phyloP scores from a whole-genome alignment of 2,797 vertebrate species.

The Ptychadena robeensis region DNA sequence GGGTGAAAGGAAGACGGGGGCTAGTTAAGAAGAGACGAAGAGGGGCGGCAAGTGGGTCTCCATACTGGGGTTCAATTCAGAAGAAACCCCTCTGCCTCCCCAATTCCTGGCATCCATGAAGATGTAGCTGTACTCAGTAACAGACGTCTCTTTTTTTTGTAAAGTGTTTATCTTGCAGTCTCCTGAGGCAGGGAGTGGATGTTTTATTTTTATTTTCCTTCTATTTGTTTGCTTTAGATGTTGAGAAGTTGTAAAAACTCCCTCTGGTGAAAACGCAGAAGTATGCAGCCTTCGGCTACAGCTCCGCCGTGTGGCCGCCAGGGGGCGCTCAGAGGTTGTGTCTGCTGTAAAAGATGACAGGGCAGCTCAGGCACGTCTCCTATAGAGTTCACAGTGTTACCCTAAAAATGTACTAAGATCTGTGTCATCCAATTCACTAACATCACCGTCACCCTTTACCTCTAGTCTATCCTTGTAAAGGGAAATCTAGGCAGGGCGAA shows the following conservation, averaged over 20 bases:
- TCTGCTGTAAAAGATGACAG: slow-evolving; percentile 57
- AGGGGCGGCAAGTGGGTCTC: no score
- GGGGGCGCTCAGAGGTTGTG: slow-evolving; percentile 88
- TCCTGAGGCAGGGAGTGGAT: slow-evolving; percentile 43
- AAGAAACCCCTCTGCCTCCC: no score
- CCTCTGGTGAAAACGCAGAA: slow-evolving; percentile 18
- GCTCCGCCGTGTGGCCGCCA: slow-evolving; percentile 74
- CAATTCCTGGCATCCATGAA: background rate
- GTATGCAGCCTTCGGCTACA: slow-evolving; percentile 31
- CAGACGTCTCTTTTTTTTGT: slow-evolving; percentile 3
- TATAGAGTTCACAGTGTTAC: background rate
- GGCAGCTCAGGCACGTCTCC: background rate
- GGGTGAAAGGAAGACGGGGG: no score
- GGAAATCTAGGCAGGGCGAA: background rate
- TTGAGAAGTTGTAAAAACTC: slow-evolving; percentile 53
- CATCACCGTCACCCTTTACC: background rate
- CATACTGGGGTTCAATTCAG: background rate
- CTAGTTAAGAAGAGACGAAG: no score
- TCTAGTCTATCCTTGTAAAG: background rate
- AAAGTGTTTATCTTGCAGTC: slow-evolving; percentile 12
- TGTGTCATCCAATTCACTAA: background rate
- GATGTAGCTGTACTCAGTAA: slow-evolving; percentile 5
- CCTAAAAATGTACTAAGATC: background rate
- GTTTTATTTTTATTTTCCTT: slow-evolving; percentile 56
- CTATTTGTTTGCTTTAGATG: slow-evolving; percentile 61